phyloP scores from a whole-genome alignment of 2,797 vertebrate species.

The Poecilia wingei region DNA sequence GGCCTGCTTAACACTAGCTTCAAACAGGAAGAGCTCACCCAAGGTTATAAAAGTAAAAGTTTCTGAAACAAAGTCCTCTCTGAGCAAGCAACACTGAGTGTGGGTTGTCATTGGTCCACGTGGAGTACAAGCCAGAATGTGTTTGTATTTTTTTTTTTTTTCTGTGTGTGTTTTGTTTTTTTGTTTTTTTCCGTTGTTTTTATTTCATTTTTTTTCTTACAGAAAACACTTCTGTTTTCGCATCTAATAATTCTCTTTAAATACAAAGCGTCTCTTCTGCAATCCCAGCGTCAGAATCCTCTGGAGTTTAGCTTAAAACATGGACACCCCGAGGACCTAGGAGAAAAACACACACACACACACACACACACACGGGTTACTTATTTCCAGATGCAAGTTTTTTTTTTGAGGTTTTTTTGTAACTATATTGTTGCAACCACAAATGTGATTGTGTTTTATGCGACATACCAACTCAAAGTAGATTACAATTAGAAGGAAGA shows the following conservation, averaged over 20 bases:
- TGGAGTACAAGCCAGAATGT: conserved; percentile 85
- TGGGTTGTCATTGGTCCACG: conserved; percentile 96
- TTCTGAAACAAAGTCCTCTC: conserved; percentile 86
- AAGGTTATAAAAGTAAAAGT: conserved; percentile 83
- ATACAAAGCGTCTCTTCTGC: conserved; percentile 87
- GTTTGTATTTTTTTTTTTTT: conserved; percentile 73
- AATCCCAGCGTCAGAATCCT: conserved; percentile 85
- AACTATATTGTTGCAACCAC: background rate
- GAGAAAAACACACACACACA: conserved; percentile 42
- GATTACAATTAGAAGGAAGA: background rate
- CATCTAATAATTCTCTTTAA: conserved; percentile 93
- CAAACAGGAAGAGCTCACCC: conserved; percentile 84
- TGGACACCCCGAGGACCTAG: conserved; percentile 97
- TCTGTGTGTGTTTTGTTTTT: conserved; percentile 8
- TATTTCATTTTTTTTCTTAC: conserved; percentile 68
- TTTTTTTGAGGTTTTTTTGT: background rate
- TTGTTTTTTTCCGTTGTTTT: background rate
- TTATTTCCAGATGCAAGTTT: background rate
- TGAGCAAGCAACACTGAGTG: conserved; percentile 98
- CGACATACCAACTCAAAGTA: background rate
- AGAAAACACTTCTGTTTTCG: conserved; percentile 94
- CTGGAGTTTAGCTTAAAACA: conserved; percentile 94
- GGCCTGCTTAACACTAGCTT: conserved; percentile 75
- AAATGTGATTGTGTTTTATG: background rate
- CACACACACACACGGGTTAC: conserved; percentile 11